Conservation (phyloP, 2,888 invertebrate species). For the Orthosia cruda region DNA sequence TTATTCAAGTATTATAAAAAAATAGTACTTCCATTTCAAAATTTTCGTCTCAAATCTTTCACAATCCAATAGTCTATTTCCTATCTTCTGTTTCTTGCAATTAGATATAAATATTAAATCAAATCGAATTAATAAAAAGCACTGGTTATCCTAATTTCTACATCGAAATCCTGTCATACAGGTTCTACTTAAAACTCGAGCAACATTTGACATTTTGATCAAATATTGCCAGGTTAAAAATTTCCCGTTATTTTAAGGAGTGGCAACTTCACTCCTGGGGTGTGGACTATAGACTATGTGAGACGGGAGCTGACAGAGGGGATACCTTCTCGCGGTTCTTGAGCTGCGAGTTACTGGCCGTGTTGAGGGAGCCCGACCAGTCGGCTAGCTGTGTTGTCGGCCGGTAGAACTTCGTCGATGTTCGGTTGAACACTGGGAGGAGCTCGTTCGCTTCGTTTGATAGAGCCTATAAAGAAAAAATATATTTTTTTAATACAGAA, state of each 20-base stretch:
- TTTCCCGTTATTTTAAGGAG: slow-evolving; percentile 19
- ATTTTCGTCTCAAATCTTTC: slow-evolving; percentile 17
- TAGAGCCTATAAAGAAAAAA: slow-evolving; percentile 93
- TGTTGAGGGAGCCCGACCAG: slow-evolving; percentile 93
- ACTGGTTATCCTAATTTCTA: slow-evolving; percentile 43
- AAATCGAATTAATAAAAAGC: slow-evolving; percentile 45
- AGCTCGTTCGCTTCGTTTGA: slow-evolving; percentile 99
- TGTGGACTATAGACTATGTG: slow-evolving; percentile 75
- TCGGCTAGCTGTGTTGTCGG: slow-evolving; percentile 96
- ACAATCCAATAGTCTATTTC: slow-evolving; percentile 1
- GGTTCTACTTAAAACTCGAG: slow-evolving; percentile 25
- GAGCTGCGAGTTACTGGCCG: slow-evolving; percentile 74
- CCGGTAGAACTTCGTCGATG: slow-evolving; percentile 97
- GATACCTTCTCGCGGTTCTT: slow-evolving; percentile 80
- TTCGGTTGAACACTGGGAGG: slow-evolving; percentile 99
- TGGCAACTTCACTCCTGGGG: slow-evolving; percentile 61
- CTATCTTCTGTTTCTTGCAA: slow-evolving; percentile 13
- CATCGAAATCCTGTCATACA: slow-evolving; percentile 6
- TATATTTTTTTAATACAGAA: too few relatives aligned
- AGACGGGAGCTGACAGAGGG: slow-evolving; percentile 77
- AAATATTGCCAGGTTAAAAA: slow-evolving; percentile 39
- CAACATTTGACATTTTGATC: slow-evolving; percentile 23
- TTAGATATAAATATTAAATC: slow-evolving; percentile 5
- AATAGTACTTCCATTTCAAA: slow-evolving; percentile 1
- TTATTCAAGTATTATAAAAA: slow-evolving; percentile 28